A percentile compares a stretch with the other conserved stretches of the same genome.
Evolutionary conservation across 2,113 vertebrate genomes (phyloP).

Genomic region (Leptobrachium leishanense): DNA sequence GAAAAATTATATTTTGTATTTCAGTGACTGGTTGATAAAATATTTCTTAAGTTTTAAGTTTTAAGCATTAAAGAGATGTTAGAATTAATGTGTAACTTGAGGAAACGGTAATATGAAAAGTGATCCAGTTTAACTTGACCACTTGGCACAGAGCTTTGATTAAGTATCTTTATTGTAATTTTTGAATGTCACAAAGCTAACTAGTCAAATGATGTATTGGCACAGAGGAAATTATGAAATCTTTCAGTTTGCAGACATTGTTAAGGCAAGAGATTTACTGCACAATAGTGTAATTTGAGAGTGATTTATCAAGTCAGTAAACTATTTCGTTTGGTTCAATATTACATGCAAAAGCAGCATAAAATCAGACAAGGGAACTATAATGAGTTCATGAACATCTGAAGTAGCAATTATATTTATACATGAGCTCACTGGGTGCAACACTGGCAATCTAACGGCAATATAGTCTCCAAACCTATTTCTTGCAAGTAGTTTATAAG

Average conservation of each 20-base stretch:
- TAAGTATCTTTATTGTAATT: neutral
- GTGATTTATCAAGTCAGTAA: neutral
- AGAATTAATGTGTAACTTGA: too few species aligned
- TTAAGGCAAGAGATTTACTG: neutral
- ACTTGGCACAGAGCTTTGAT: too few species aligned
- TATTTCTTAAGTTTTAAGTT: too few species aligned
- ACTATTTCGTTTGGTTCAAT: neutral
- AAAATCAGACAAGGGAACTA: neutral
- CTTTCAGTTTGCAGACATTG: neutral
- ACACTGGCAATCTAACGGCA: neutral
- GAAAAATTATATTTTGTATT: too few species aligned
- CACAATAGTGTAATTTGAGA: neutral
- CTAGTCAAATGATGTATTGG: neutral
- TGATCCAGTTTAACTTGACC: too few species aligned
- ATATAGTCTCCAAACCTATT: neutral
- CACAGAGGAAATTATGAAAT: neutral
- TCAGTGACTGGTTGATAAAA: too few species aligned
- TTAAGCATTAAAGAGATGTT: too few species aligned
- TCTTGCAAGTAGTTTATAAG: neutral
- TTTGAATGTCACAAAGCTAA: neutral
- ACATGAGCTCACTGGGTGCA: neutral
- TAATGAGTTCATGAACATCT: slow-evolving; percentile 3
- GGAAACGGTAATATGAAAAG: too few species aligned
- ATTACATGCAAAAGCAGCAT: neutral
- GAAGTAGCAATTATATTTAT: neutral